A percentile compares a stretch with the other conserved stretches of the same genome.
phyloP scores from a whole-genome alignment of 2,113 vertebrate genomes.

The Nothoprocta perdicaria region DNA sequence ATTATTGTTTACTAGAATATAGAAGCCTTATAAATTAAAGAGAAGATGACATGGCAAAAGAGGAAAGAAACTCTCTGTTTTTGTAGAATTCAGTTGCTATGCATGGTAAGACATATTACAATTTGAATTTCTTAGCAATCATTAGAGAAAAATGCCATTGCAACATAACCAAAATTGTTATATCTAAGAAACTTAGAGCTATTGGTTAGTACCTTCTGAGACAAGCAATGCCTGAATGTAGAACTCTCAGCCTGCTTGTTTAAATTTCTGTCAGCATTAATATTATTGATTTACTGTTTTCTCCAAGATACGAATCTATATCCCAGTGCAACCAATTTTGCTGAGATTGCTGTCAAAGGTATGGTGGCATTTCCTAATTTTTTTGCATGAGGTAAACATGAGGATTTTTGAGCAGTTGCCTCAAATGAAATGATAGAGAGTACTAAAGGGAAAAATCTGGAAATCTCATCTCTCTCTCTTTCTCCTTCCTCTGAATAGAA shows the following conservation, averaged over 20 bases:
- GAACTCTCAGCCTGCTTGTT: background rate
- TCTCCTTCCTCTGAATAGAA: background rate
- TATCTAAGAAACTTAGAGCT: background rate
- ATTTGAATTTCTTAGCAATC: background rate
- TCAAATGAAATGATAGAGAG: background rate
- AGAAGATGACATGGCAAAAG: background rate
- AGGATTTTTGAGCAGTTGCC: background rate
- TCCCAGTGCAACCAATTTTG: background rate
- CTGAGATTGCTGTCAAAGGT: slow-evolving; percentile 21
- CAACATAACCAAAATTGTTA: background rate
- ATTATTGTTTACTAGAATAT: slow-evolving; percentile 23
- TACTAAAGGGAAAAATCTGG: background rate
- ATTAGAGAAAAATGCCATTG: background rate
- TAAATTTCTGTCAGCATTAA: background rate
- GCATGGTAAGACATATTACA: background rate
- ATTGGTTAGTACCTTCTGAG: background rate
- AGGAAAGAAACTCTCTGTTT: background rate
- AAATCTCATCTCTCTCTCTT: background rate
- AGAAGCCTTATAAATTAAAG: slow-evolving; percentile 1
- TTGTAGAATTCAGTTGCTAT: background rate
- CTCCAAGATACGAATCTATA: background rate
- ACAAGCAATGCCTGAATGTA: background rate
- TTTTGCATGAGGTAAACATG: background rate
- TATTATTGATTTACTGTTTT: background rate
- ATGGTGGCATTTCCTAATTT: background rate